Percentiles rank a stretch among this genome's conserved stretches.
phyloP scores from a whole-genome alignment of 2,888 invertebrate species.

The Pandemis cinnamomeana region DNA sequence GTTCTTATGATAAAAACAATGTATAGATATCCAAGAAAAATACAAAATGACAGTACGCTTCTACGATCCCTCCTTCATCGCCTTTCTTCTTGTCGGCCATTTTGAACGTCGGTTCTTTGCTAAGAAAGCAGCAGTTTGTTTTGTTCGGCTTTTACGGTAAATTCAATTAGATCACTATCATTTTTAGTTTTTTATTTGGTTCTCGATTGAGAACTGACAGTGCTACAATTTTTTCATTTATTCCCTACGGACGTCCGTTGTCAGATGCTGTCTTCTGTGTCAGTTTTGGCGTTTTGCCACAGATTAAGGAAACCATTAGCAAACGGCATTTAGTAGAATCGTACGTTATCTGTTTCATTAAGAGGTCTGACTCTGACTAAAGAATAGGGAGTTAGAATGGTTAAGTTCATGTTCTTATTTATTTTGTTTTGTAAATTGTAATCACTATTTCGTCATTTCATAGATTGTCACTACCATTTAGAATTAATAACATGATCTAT shows the following conservation, averaged over 20 bases:
- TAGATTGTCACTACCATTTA: no score
- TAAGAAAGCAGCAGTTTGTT: background rate
- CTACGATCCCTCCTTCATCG: background rate
- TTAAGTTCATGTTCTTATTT: no score
- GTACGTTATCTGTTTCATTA: no score
- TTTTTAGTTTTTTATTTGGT: constrained; percentile 1
- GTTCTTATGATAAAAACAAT: no score
- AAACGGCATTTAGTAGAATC: no score
- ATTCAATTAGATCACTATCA: background rate
- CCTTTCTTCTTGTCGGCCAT: constrained; percentile 1
- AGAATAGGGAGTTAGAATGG: no score
- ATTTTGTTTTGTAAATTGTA: no score
- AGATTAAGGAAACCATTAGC: background rate
- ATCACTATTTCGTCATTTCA: no score
- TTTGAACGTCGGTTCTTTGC: background rate
- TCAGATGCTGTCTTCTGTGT: background rate
- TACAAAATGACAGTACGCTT: background rate
- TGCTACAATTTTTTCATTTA: background rate
- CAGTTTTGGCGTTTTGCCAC: background rate
- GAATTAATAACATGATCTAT: no score
- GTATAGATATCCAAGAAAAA: background rate
- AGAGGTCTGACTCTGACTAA: no score
- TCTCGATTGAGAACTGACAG: background rate
- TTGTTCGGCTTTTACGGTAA: background rate
- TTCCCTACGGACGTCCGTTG: background rate